Percentiles rank a stretch among this genome's conserved stretches.
phyloP scores from a whole-genome alignment of 2,113 vertebrate species.

The Chauna torquata region DNA sequence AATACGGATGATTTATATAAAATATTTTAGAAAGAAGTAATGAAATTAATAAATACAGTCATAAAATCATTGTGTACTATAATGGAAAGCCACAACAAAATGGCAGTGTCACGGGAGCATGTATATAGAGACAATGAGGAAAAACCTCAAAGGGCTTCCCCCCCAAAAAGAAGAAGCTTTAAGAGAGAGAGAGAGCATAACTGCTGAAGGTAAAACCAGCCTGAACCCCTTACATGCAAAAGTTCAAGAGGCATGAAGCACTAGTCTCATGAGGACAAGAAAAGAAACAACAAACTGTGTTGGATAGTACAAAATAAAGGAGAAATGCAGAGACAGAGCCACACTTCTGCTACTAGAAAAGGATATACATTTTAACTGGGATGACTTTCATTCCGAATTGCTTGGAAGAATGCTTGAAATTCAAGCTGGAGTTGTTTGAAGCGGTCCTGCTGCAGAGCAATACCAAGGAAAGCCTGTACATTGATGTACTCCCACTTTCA shows the following conservation, averaged over 20 bases:
- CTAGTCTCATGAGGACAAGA: neutral
- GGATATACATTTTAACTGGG: neutral
- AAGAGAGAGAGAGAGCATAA: neutral
- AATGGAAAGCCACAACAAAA: neutral
- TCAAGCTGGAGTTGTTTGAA: neutral
- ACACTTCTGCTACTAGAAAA: neutral
- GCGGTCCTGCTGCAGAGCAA: neutral
- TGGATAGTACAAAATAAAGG: neutral
- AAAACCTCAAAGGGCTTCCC: neutral
- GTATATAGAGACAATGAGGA: neutral
- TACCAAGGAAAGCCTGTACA: neutral
- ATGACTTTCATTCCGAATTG: neutral
- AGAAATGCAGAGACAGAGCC: neutral
- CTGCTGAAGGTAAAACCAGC: neutral
- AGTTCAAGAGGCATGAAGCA: neutral
- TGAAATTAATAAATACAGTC: neutral
- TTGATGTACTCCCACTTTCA: neutral
- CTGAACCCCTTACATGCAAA: neutral
- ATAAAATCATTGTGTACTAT: neutral
- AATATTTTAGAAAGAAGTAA: neutral
- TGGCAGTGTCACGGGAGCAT: fast-evolving
- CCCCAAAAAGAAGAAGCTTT: neutral
- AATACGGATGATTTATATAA: neutral
- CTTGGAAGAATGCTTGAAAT: neutral
- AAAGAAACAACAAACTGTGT: neutral